Evolutionary conservation across 1,140 invertebrate genomes (phyloP).

Genomic region (Psilanteris sp.): DNA sequence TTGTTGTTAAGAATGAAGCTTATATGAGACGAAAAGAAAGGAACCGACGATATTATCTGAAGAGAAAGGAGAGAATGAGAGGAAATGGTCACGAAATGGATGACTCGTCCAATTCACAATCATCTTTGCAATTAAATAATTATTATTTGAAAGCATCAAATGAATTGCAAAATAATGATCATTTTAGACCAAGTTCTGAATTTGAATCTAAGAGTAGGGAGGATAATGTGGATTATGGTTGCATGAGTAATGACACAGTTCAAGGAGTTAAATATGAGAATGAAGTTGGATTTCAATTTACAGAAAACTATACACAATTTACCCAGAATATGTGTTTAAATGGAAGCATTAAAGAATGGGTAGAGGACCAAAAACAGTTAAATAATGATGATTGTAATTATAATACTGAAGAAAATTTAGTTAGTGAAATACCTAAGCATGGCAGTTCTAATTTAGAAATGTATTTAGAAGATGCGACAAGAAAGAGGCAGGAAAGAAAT

Average conservation of each 20-base stretch:
- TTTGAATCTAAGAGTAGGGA: not conserved
- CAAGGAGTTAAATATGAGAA: slow-evolving; percentile 7
- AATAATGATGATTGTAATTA: not conserved
- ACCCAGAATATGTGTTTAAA: not conserved
- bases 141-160: not conserved
- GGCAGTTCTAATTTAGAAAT: not conserved
- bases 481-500: slow-evolving; percentile 42
- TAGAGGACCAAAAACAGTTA: not conserved
- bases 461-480: slow-evolving; percentile 18
- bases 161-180: not conserved
- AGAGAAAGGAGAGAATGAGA: slow-evolving; percentile 16
- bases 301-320: not conserved
- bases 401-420: not conserved
- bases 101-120: slow-evolving; percentile 28
- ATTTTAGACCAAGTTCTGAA: not conserved
- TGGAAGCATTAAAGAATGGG: slow-evolving; percentile 5
- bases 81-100: slow-evolving; percentile 1
- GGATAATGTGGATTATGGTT: slow-evolving; percentile 1
- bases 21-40: slow-evolving; percentile 31
- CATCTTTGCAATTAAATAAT: slow-evolving; percentile 15
- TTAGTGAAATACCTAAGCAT: not conserved
- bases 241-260: not conserved
- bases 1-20: slow-evolving; percentile 47
- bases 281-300: not conserved
- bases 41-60: slow-evolving; percentile 46